These are phyloP conservation scores for Scaptomyza caliginosa DNA, from an alignment of 2,888 invertebrate species.

Conservation along the genomic window DNA sequence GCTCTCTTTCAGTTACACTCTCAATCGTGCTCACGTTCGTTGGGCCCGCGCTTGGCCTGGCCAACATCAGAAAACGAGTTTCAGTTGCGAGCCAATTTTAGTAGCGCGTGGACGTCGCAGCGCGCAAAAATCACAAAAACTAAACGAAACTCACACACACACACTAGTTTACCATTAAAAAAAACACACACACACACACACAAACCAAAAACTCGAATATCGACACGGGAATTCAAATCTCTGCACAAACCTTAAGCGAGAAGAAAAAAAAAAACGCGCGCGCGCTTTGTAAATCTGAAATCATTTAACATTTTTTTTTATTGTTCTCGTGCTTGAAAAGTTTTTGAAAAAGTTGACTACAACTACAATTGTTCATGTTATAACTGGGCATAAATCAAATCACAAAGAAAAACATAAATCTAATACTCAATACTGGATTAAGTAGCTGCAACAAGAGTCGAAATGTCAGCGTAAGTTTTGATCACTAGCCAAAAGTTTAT, in stretches of 20 bases:
- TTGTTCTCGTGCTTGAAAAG: constrained; percentile 17
- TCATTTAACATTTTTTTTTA: constrained; percentile 26
- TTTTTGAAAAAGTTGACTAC: neutral
- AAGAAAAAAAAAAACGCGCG: constrained; percentile 31
- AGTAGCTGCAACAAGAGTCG: constrained; percentile 2
- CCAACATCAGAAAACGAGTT: constrained; percentile 72
- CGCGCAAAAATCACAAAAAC: constrained; percentile 33
- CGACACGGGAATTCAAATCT: constrained; percentile 46
- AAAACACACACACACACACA: neutral
- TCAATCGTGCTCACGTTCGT: constrained; percentile 1
- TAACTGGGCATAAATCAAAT: constrained; percentile 7
- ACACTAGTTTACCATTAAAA: no score
- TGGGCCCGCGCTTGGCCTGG: constrained; percentile 37
- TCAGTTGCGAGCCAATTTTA: constrained; percentile 76
- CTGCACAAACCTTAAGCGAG: constrained; percentile 6
- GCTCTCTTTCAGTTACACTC: neutral
- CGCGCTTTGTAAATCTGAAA: constrained; percentile 29
- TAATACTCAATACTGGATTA: constrained; percentile 7
- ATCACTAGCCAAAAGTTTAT: neutral
- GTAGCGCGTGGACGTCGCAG: constrained; percentile 71
- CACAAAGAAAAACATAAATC: neutral
- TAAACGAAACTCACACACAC: neutral
- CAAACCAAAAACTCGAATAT: constrained; percentile 27
- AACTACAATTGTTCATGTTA: neutral
- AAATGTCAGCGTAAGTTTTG: constrained; percentile 51